Base-by-base conservation (phyloP, 2,888 invertebrate species). In the Taenaris catops region DNA sequence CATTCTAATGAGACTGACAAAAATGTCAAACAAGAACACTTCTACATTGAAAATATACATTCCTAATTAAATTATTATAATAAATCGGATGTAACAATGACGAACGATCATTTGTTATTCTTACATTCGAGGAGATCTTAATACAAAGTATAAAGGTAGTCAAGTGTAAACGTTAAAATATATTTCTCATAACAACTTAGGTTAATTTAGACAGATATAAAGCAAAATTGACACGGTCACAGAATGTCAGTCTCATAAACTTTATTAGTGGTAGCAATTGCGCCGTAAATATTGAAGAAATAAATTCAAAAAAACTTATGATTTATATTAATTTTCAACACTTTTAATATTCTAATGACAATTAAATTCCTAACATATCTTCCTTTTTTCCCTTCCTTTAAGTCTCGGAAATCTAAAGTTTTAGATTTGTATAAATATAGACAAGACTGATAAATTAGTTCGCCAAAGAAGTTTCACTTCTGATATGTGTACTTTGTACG, bases 161-260 rank as follows among this genome's bases (percentile, higher is more conserved):
- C 12, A 8, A 17, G 8, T 32, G 18, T 8, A 32, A 32, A 23
- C 6, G 11, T 18, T 33, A 31, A n/a, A 41, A 25, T 26, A 28
- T 14, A 33, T 35, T 11, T 24, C 8, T 10, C 36, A 31, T 10
- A 36, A 39, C 14, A 43, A 44, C 37, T 25, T 34, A 36, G 31
- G 33, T 50, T 39, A 49, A 48, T 45, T 53, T 51, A 63, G 41
- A 66, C 60, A 48, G 61, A 62, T 67, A 68, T 58, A 55, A 58
- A 55, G 55, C 55, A 51, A 56, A 54, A 56, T 51, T 58, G 58
- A 53, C 51, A 59, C 52, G 66, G 73, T 94, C 94, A 96, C 91
- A 96, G 94, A 87, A 96, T 96, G 75, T 96, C 96, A 53, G 96
- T 96, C 88, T 96, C 96, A 78, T 96, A 96, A 54, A 95, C 92